Percentiles rank a stretch among this genome's conserved stretches.
Evolutionary conservation across 1,140 invertebrate genomes (phyloP).

Genomic region (Brachionus plicatilis): DNA sequence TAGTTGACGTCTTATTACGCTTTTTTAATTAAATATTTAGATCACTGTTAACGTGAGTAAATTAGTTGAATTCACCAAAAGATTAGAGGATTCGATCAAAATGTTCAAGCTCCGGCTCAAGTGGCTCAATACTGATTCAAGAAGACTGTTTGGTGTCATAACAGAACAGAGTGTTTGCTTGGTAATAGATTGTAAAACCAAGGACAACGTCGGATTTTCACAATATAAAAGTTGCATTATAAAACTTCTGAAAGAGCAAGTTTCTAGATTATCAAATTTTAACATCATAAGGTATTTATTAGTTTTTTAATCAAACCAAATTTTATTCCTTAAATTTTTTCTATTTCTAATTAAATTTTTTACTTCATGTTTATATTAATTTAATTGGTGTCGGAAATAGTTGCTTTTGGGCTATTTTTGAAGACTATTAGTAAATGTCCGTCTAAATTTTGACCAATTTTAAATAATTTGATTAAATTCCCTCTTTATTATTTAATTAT

Average conservation of each 20-base stretch:
- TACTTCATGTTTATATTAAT: too few relatives aligned
- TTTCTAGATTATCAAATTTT: constrained; percentile 51
- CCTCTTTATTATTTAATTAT: too few relatives aligned
- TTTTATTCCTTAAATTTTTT: neutral
- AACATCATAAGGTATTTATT: constrained; percentile 52
- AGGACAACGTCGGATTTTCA: constrained; percentile 52
- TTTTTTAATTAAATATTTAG: constrained; percentile 18
- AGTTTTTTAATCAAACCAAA: neutral
- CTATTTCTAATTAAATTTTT: neutral
- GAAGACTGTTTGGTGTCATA: constrained; percentile 54
- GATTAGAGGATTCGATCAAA: constrained; percentile 48
- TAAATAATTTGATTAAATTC: too few relatives aligned
- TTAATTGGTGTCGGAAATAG: too few relatives aligned
- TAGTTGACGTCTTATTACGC: neutral
- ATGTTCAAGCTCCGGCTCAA: constrained; percentile 50
- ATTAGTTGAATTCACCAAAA: constrained; percentile 47
- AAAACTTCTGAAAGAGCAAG: constrained; percentile 52
- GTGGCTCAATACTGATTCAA: constrained; percentile 54
- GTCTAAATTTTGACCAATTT: too few relatives aligned
- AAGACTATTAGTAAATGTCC: too few relatives aligned
- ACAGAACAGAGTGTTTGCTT: constrained; percentile 51
- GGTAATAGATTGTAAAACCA: constrained; percentile 52
- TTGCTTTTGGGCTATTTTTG: too few relatives aligned
- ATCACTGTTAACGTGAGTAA: constrained; percentile 49
- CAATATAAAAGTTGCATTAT: constrained; percentile 51